Percentiles rank a stretch among this genome's conserved stretches.
phyloP scores from a whole-genome alignment of 1,140 invertebrate genomes.

The Ridgeia piscesae region DNA sequence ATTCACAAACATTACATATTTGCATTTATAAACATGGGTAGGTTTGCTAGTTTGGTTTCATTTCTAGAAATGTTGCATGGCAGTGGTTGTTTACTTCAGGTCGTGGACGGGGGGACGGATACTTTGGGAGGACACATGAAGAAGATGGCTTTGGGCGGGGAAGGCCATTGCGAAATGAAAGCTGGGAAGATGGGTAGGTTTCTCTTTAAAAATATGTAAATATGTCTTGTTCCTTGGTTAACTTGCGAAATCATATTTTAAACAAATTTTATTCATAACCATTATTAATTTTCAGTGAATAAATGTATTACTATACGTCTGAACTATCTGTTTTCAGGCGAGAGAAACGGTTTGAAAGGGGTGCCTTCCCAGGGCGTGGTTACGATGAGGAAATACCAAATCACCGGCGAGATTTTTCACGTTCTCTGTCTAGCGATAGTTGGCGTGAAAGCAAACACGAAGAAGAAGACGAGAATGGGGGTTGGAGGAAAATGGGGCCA shows the following conservation, averaged over 20 bases:
- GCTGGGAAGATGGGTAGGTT: slow-evolving; percentile 58
- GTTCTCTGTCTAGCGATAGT: slow-evolving; percentile 48
- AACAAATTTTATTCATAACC: too few relatives aligned
- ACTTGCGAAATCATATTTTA: neutral
- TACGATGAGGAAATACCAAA: slow-evolving; percentile 27
- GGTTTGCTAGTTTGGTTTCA: neutral
- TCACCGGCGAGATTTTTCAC: slow-evolving; percentile 37
- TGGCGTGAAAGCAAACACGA: slow-evolving; percentile 49
- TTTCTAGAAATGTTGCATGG: neutral
- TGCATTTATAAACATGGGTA: too few relatives aligned
- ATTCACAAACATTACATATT: too few relatives aligned
- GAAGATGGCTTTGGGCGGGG: slow-evolving; percentile 55
- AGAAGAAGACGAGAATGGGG: slow-evolving; percentile 64
- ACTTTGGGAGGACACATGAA: slow-evolving; percentile 55
- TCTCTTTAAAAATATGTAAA: neutral
- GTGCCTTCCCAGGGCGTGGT: slow-evolving; percentile 17
- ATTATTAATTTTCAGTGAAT: too few relatives aligned
- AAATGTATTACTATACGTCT: neutral
- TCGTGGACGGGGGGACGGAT: slow-evolving; percentile 56
- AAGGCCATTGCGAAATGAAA: slow-evolving; percentile 42
- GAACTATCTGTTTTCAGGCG: neutral
- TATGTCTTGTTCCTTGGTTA: neutral
- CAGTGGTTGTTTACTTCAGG: slow-evolving; percentile 38
- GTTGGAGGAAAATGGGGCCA: slow-evolving; percentile 61
- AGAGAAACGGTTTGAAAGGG: slow-evolving; percentile 33